A percentile compares a stretch with the other conserved stretches of the same genome.
Evolutionary conservation across 2,888 invertebrate genomes (phyloP).

Genomic region (Pristionchus arcanus): DNA sequence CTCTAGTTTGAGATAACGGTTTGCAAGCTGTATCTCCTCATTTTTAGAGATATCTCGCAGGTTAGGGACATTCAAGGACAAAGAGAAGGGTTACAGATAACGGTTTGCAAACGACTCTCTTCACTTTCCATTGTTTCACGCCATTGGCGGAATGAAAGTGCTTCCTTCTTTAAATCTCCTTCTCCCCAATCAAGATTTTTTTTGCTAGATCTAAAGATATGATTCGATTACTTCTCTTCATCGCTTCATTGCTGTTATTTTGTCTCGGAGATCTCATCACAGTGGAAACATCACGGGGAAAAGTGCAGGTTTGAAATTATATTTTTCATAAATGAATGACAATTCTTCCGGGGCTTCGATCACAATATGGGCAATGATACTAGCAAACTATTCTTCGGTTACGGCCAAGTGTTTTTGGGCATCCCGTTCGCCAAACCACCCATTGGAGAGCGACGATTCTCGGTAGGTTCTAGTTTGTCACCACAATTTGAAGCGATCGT

Average conservation of each 20-base stretch:
- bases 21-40: background rate
- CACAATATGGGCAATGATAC: background rate
- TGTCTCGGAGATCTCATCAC: background rate
- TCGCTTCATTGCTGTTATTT: background rate
- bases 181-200: no score
- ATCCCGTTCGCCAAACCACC: conserved; percentile 34
- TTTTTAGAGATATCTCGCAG: background rate
- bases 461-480: background rate
- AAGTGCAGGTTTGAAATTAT: background rate
- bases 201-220: background rate
- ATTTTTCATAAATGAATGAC: background rate
- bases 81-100: background rate
- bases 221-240: background rate
- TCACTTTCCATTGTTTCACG: background rate
- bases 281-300: conserved; percentile 4
- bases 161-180: no score
- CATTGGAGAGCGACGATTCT: background rate
- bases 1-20: background rate
- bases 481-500: background rate
- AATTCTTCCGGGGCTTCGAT: background rate
- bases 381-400: background rate
- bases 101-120: background rate
- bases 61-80: background rate
- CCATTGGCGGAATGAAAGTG: background rate
- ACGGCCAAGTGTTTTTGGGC: conserved; percentile 15